phyloP scores from a whole-genome alignment of 2,113 vertebrate genomes.

The Nothoprocta pentlandii region DNA sequence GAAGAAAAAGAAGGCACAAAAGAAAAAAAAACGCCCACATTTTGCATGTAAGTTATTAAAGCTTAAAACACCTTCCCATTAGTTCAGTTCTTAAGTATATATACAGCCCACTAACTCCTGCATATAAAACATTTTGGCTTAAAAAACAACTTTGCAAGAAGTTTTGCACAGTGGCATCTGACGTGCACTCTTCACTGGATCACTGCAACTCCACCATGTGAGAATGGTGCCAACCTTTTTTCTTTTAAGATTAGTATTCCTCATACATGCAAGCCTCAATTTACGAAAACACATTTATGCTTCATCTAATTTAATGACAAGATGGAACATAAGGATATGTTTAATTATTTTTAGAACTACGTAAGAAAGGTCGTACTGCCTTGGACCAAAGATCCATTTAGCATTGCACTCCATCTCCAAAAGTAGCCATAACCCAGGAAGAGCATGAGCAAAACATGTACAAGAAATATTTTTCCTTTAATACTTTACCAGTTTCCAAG shows the following conservation, averaged over 20 bases:
- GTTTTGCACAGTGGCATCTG: background rate
- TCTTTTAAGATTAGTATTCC: background rate
- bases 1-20: background rate
- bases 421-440: background rate
- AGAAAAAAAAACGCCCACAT: background rate
- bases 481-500: background rate
- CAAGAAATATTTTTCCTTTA: background rate
- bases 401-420: background rate
- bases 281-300: background rate
- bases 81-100: background rate
- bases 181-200: background rate
- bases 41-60: background rate
- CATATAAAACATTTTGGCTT: background rate
- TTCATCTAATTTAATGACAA: background rate
- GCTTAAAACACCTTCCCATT: background rate
- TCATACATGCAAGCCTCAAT: background rate
- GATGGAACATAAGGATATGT: background rate
- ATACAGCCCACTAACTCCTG: background rate
- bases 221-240: background rate
- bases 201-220: background rate
- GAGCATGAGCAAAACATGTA: background rate
- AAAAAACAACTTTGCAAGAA: background rate
- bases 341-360: background rate
- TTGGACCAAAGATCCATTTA: background rate
- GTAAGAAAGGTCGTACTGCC: background rate